Evolutionary conservation across 92 coral and sea anemone species (phyloP), one percentile per base, ranked within the genome.

Genomic region (Siderastrea siderea): DNA sequence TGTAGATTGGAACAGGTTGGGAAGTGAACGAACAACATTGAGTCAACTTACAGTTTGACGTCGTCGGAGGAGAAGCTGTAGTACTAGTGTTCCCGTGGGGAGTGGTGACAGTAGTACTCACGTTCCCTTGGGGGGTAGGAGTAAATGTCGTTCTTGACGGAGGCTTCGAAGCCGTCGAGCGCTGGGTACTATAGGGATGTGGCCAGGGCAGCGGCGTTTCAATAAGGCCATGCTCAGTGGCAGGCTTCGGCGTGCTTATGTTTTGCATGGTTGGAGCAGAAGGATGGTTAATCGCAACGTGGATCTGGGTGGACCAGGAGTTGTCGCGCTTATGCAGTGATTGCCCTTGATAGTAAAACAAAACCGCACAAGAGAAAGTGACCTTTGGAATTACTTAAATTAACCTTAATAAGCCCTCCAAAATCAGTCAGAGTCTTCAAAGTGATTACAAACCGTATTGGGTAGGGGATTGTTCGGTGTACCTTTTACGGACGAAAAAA

Each of bases 191-290:
- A 11, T 5, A 74, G 52, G 78, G 78, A 16, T 71, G 86, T 3
- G 86, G 86, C 86, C 86, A 82, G 2, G 86, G 86, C 1, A 82
- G 55, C 17, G 77, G 86, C 0, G 86, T 82, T 52, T 44, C 70
- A 26, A 67, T 47, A n/a, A 55, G 14, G 7, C 38, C 74, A 38
- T 26, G n/a, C 60, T 66, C 38, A 4, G 47, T 49, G 10, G 49
- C 64, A 45, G 77, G n/a, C 84, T 7, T 38, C 14, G 15, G 38
- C 6, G 66, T 80, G 52, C 38, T 66, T 15, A 14, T 68, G 52
- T 68, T 66, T 15, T 26, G 84, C 6, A 53, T 38, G 10, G 51
- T 26, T 47, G 70, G 44, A 43, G 11, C 11, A 26, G 62, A 13
- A 7, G 26, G 47, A 9, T 38, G 51, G 6, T 60, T 44, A 59